Conservation (phyloP, 2,113 vertebrate species). For the Rousettus leschenaultii region DNA sequence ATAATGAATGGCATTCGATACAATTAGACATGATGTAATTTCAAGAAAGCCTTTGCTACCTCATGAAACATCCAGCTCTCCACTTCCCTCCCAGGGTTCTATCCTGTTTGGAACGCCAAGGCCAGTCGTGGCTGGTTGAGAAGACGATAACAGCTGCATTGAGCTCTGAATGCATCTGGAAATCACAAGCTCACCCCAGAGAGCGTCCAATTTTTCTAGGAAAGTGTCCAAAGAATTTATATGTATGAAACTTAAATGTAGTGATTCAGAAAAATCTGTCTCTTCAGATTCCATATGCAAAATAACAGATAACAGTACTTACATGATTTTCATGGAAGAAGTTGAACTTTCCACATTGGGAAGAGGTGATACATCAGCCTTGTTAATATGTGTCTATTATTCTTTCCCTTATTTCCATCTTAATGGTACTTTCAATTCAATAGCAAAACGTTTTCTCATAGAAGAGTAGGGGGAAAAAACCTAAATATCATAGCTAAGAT, state of each 20-base stretch:
- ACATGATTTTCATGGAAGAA: neutral
- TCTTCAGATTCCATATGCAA: neutral
- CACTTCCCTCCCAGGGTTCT: neutral
- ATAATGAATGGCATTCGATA: slow-evolving; percentile 61
- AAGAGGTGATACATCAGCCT: neutral
- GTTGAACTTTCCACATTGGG: neutral
- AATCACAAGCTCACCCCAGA: neutral
- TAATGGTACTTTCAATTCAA: neutral
- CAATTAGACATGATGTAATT: slow-evolving; percentile 66
- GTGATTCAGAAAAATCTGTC: neutral
- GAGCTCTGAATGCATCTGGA: slow-evolving; percentile 10
- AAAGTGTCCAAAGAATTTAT: slow-evolving; percentile 23
- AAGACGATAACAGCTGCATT: neutral
- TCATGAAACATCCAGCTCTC: slow-evolving; percentile 25
- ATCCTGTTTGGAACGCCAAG: neutral
- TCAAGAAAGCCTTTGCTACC: slow-evolving; percentile 1
- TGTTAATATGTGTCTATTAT: neutral
- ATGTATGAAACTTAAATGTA: neutral
- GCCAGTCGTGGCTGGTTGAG: neutral
- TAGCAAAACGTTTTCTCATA: neutral
- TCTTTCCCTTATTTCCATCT: neutral
- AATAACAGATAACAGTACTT: neutral
- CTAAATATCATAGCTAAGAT: neutral
- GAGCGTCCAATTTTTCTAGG: neutral
- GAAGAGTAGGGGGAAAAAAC: neutral